Evolutionary conservation across 2,888 invertebrate genomes (phyloP), one percentile per base, ranked within the genome.

Genomic region (Pheosia tremula): DNA sequence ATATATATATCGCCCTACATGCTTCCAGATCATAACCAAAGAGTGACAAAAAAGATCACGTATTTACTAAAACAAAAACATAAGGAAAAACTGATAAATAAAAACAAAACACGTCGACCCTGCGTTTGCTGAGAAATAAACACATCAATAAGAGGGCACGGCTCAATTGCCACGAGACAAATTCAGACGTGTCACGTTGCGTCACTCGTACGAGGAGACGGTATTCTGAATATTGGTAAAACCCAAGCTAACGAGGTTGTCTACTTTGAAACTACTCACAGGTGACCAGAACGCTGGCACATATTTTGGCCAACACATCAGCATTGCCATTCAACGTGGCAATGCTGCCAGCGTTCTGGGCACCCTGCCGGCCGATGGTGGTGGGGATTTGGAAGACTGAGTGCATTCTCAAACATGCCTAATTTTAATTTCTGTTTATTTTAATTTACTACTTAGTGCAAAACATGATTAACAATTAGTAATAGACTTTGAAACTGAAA

Each of bases 121-220:
- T 54, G 41, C 56, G 41, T 50, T 56, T 5, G 52, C 9, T 41
- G 54, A 56, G 53, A 64, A 61, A 73, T 67, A 67, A 72, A 73
- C 60, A 64, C 60, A 61, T 72, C 61, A 54, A 36, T 54, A 37
- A 13, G 5, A 59, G 60, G 62, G 62, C 58, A 61, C 60, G 66
- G 38, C 60, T 64, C 66, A 58, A 73, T 63, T 60, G 65, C 49
- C 49, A 57, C 13, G 54, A 66, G 64, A 69, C 64, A 61, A 72
- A 75, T 75, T 65, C 63, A 43, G 62, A 6, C 47, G 49, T 57
- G 59, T 66, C 60, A 59, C 47, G 9, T n/a, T 24, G 24, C 24
- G 5, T 9, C 24, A 24, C 47, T 47, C 49, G 49, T 49, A 9
- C 50, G 24, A 7, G 50, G 50, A 50, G 47, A 47, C n/a, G 11